These are phyloP conservation scores for Trematomus bernacchii DNA, from an alignment of 2,797 vertebrate species.

Conservation along the genomic window DNA sequence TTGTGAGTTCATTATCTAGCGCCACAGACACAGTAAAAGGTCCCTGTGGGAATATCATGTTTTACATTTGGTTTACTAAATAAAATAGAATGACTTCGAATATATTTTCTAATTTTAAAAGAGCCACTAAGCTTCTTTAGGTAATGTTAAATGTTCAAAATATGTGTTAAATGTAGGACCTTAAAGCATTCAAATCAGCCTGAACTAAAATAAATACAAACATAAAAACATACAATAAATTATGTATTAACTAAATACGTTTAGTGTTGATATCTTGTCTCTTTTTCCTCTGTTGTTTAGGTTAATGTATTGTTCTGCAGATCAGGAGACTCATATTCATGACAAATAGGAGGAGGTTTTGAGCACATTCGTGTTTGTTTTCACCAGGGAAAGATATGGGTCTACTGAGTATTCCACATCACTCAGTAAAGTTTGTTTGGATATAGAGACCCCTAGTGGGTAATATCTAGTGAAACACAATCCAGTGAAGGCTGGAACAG, in stretches of 20 bases:
- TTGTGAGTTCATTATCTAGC: slow-evolving; percentile 35
- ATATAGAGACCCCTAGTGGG: slow-evolving; percentile 87
- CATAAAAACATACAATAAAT: background rate
- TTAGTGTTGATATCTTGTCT: background rate
- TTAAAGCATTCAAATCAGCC: background rate
- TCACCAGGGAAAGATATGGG: slow-evolving; percentile 67
- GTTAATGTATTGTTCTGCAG: slow-evolving; percentile 48
- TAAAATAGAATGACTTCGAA: background rate
- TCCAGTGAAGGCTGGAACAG: slow-evolving; percentile 38
- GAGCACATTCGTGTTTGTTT: slow-evolving; percentile 67
- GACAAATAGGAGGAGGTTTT: slow-evolving; percentile 64
- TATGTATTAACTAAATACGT: background rate
- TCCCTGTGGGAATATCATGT: slow-evolving; percentile 36
- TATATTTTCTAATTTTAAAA: slow-evolving; percentile 2
- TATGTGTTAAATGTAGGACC: background rate
- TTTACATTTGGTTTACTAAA: slow-evolving; percentile 34
- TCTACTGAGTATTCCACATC: slow-evolving; percentile 61
- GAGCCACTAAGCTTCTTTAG: background rate
- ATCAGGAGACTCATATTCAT: slow-evolving; percentile 52
- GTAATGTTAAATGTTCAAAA: background rate
- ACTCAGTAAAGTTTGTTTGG: slow-evolving; percentile 66
- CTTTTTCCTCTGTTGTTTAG: slow-evolving; percentile 1
- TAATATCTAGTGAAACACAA: slow-evolving; percentile 66
- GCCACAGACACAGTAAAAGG: slow-evolving; percentile 30
- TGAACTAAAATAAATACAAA: background rate